Evolutionary conservation across 2,113 vertebrate species (phyloP), one percentile per base, ranked within the genome.

Genomic region (Anhinga anhinga): DNA sequence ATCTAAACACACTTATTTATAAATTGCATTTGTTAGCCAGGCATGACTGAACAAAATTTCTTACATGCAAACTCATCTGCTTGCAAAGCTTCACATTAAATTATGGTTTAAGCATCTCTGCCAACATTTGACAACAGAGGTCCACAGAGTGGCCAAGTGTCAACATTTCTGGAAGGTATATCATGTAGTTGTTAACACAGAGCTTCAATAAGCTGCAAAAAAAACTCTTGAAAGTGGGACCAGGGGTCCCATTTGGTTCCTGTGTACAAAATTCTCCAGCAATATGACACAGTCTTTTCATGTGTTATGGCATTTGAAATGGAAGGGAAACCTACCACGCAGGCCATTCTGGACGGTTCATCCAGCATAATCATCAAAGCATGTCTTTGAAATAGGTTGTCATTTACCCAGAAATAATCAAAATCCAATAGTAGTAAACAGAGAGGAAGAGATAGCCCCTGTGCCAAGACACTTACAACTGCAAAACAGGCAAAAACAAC

Each of bases 81-180:
- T 96, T 91, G 82, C 77, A 89, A 86, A 90, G 56, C 86, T 94
- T 96, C 69, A 56, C 34, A 61, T 91, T 95, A 84, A 93, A 92
- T 86, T 95, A 91, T 25, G 8, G 42, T 38, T 77, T 66, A 61
- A 80, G 58, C 47, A 63, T 93, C 74, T 94, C 82, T 91, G 97
- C 86, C 84, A 97, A 85, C 38, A 77, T 70, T 13, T 93, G 89
- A 97, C 71, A 96, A 82, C 49, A 82, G 62, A 96, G 83, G 91
- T 93, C 86, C 66, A 73, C 40, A 58, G 53, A 72, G 66, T 89
- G 83, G 94, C 96, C 91, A 96, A 88, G 32, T 82, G 86, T 95
- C 93, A 95, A 88, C 27, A n/a, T 90, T 95, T 94, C 94, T 94
- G 89, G 86, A 94, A 94, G 89, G 47, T 88, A 94, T 34, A 87